Base-by-base conservation (phyloP, 92 coral and sea anemone species). In the Phenganax subtilis region DNA sequence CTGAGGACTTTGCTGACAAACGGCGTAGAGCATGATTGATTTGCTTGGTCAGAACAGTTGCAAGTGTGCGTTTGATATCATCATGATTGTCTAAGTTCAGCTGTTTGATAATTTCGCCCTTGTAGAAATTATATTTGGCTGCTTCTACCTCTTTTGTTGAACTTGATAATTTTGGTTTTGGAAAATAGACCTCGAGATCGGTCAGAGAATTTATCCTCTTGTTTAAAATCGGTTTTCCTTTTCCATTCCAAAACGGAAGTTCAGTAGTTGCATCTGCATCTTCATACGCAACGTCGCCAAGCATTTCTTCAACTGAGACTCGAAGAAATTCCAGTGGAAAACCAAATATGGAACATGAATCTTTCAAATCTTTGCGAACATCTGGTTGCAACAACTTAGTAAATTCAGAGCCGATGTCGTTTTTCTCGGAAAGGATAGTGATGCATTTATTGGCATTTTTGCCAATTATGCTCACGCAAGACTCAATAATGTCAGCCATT, bases 171-270 rank as follows among this genome's bases (percentile, higher is more conserved):
- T 75, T 87, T 10, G 91, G 91, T 11, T 75, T 59, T 7, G 91
- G 91, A 51, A 17, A 16, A 57, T 89, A 89, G 3, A 89, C 85
- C 84, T 89, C 91, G 7, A 89, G 81, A 68, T 89, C 91, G 52
- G 82, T 69, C 89, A 82, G 71, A n/a, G 91, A 89, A 59, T 86
- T 63, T 55, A 89, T 61, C 7, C 65, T 30, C 77, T 89, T 89
- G 78, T 84, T 89, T 66, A 86, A 75, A 27, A 86, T 87, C 8
- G 82, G 79, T 17, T 55, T 86, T 0, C 9, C 28, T 25, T 30
- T 69, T 0, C 91, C 91, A 16, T 81, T 86, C 66, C 80, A 75
- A 31, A 78, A 71, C 1, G 91, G 91, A 1, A 89, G 84, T 2
- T 89, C 84, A 6, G 86, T 86, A 8, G 87, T 89, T 11, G 91